phyloP scores from a whole-genome alignment of 1,140 invertebrate genomes.

The Eciton burchellii region DNA sequence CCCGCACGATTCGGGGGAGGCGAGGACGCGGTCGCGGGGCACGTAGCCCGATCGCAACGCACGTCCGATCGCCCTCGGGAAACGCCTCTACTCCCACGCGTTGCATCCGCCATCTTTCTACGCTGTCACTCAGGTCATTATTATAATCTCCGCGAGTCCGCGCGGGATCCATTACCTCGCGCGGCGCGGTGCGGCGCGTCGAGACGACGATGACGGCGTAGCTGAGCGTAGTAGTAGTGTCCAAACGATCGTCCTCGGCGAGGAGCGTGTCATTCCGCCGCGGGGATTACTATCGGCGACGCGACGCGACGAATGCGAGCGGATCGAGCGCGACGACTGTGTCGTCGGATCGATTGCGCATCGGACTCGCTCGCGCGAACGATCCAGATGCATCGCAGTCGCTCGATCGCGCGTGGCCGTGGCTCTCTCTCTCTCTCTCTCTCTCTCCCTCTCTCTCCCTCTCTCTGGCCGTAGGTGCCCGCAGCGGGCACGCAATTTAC shows the following conservation, averaged over 20 bases:
- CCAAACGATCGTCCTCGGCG: conserved; percentile 6
- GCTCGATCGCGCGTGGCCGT: conserved; percentile 65
- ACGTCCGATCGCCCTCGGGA: conserved; percentile 23
- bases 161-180: conserved; percentile 43
- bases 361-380: conserved; percentile 1
- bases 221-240: conserved; percentile 20
- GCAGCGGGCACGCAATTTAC: conserved; percentile 71
- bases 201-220: conserved; percentile 55
- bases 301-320: conserved; percentile 37
- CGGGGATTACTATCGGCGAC: conserved; percentile 55
- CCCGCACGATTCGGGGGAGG: background rate
- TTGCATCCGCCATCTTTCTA: conserved; percentile 5
- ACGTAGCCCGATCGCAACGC: background rate
- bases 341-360: conserved; percentile 35
- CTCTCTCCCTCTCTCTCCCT: too few species aligned
- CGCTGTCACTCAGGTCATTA: conserved; percentile 48
- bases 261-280: conserved; percentile 39
- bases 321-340: background rate
- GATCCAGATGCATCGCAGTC: conserved; percentile 45
- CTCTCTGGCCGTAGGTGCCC: conserved; percentile 67
- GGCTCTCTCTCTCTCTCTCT: too few species aligned
- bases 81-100: conserved; percentile 39
- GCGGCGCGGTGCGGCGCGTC: conserved; percentile 4
- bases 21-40: background rate
- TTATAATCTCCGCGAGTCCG: conserved; percentile 44